phyloP scores from a whole-genome alignment of 2,113 vertebrate species.

The Corythaeola cristata region DNA sequence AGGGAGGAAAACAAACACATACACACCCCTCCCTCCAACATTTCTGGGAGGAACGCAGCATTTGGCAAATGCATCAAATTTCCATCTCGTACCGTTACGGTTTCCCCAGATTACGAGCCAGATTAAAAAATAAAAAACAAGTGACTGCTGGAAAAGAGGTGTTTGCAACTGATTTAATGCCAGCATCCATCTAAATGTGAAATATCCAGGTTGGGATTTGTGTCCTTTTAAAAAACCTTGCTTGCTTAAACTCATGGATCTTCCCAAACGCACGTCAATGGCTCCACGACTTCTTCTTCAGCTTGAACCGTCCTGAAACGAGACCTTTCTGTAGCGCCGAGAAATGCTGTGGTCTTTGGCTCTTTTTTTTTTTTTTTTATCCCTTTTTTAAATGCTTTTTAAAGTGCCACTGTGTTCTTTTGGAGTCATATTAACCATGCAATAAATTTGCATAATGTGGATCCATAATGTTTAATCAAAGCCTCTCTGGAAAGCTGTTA shows the following conservation, averaged over 20 bases:
- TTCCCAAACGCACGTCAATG: not conserved
- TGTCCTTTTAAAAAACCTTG: not conserved
- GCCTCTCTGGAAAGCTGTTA: slow-evolving; percentile 40
- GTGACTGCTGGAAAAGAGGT: not conserved
- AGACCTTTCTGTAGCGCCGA: not conserved
- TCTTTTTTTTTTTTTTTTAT: not conserved
- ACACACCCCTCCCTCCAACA: no score
- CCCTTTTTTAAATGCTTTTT: slow-evolving; percentile 49
- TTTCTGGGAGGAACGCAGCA: not conserved
- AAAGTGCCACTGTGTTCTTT: slow-evolving; percentile 49
- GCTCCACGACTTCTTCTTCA: not conserved
- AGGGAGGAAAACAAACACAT: not conserved
- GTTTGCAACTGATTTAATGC: not conserved
- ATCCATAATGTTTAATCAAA: slow-evolving; percentile 50
- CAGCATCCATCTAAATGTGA: not conserved
- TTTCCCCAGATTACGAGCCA: not conserved
- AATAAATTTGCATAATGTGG: slow-evolving; percentile 59
- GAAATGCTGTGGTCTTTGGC: not conserved
- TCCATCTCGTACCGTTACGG: fast-evolving
- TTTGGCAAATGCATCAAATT: not conserved
- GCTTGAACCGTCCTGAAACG: not conserved
- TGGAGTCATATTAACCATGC: slow-evolving; percentile 48
- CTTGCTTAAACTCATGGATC: not conserved
- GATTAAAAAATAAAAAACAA: not conserved
- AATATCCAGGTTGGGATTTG: not conserved